Evolutionary conservation across 2,113 vertebrate species (phyloP).

Genomic region (Erythrolamprus reginae): DNA sequence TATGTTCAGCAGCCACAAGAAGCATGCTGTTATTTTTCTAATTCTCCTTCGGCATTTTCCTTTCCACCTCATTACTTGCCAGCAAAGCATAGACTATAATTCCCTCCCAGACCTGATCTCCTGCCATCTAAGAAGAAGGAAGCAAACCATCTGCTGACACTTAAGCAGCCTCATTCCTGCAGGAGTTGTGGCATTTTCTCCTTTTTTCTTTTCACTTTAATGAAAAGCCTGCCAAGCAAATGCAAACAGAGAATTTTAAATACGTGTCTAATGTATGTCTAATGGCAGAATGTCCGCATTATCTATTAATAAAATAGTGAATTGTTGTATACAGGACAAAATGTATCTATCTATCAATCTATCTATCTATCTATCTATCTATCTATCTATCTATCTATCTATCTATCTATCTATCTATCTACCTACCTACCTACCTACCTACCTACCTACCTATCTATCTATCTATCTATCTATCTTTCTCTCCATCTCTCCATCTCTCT

Average conservation of each 20-base stretch:
- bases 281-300: neutral
- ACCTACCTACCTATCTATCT: too few species aligned
- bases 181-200: neutral
- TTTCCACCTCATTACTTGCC: conserved; percentile 37
- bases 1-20: conserved; percentile 11
- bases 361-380: too few species aligned
- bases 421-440: too few species aligned
- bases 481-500: too few species aligned
- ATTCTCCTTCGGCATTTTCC: conserved; percentile 9
- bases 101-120: neutral
- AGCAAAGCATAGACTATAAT: neutral
- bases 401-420: too few species aligned
- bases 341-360: too few species aligned
- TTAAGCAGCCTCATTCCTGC: neutral
- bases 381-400: too few species aligned
- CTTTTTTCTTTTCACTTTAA: neutral
- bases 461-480: too few species aligned
- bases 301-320: conserved; percentile 9
- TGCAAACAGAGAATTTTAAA: neutral
- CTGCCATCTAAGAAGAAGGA: conserved; percentile 12
- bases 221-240: neutral
- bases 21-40: conserved; percentile 1
- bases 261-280: neutral
- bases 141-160: neutral
- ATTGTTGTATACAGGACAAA: neutral